Base-by-base conservation (phyloP, 2,113 vertebrate species). In the Bos javanicus region DNA sequence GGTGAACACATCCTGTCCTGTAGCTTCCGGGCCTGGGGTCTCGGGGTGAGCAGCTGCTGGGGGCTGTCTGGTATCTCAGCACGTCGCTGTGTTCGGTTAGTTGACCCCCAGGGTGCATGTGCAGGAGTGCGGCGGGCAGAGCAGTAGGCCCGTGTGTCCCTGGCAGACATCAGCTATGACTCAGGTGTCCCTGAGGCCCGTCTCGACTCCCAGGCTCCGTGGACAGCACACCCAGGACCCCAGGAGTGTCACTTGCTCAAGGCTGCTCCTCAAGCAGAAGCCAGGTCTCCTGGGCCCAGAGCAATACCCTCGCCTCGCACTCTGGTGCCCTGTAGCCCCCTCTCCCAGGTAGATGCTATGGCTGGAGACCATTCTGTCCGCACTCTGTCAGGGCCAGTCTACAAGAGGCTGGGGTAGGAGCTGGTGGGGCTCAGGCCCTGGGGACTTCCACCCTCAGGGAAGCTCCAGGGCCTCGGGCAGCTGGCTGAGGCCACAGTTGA, bases 221-320 rank as follows among this genome's bases (percentile, higher is more conserved):
- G 10, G 62, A n/a, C 33, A 19, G 25, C 50, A 50, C 23, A 13
- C 19, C 52, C 17, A 39, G 11, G 50, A 48, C 39, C 52, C 17
- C 4, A 0, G 1, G 57, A 74, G 81, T 39, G 39, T 88, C 2
- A n/a, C 39, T 74, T 33, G 26, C 50, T 46, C 16, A 6, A 7
- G 43, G 39, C 28, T 64, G 14, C 62, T 64, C 12, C 48, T 83
- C 15, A n/a, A 9, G 7, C 46, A 57, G 23, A 36, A 82, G 39
- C 48, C 12, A 0, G 36, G 54, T 64, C 19, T 94, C 23, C 30
- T 60, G 23, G 26, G 50, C 81, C 64, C 15, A 12, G 64, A 33
- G 30, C 13, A 7, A 0, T 54, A 3, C 43, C 33, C 13, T 28
- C 2, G 0, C 64, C 30, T 28, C 59, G 52, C 12, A 1, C 11